phyloP scores from a whole-genome alignment of 37 sponge, comb jelly and placozoan species.

The Cladorhizidae sp. region DNA sequence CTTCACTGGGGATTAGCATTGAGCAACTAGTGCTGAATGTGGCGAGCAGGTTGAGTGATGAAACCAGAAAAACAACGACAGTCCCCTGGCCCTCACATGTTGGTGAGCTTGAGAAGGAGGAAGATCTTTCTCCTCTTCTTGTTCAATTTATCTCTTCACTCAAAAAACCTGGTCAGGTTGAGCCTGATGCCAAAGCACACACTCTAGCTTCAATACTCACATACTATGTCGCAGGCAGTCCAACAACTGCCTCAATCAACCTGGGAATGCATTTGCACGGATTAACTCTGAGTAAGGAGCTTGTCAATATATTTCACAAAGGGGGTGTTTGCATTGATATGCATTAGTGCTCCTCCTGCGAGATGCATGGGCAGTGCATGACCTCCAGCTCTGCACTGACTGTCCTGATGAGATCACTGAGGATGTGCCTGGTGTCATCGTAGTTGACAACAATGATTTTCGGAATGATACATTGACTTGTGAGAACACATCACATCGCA shows the following conservation, averaged over 20 bases:
- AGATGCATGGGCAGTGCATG: not conserved
- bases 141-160: too few species aligned
- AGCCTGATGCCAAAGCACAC: not conserved
- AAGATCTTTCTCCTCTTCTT: too few species aligned
- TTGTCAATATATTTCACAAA: not conserved
- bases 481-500: not conserved
- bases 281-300: not conserved
- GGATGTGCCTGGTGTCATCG: not conserved
- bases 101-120: too few species aligned
- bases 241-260: not conserved
- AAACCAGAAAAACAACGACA: too few species aligned
- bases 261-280: not conserved
- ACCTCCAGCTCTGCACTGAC: conserved; percentile 2
- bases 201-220: conserved; percentile 5
- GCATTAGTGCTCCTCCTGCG: not conserved
- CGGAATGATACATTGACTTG: not conserved
- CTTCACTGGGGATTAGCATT: not conserved
- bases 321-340: not conserved
- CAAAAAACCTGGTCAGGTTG: too few species aligned
- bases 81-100: not conserved
- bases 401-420: too few species aligned
- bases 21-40: not conserved
- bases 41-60: too few species aligned
- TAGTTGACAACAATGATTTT: not conserved
- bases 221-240: not conserved